Conservation (phyloP, 2,113 vertebrate species). For the Gnathonemus longibarbis region DNA sequence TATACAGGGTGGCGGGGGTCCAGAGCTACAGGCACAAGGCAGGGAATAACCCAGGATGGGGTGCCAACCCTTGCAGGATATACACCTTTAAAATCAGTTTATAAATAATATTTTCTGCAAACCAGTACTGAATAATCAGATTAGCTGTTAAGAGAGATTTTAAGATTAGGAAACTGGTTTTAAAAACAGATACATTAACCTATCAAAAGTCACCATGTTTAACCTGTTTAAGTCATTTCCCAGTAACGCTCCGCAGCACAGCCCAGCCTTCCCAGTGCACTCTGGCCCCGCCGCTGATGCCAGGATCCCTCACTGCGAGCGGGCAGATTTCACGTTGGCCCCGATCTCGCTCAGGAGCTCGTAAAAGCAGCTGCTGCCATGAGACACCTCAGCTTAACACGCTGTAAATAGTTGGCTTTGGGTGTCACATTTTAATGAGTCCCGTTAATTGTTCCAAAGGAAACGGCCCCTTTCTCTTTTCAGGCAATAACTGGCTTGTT, state of each 20-base stretch:
- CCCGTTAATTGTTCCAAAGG: background rate
- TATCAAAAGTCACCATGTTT: background rate
- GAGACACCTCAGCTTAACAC: background rate
- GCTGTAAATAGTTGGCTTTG: slow-evolving; percentile 7
- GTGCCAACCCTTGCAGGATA: background rate
- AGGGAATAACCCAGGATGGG: background rate
- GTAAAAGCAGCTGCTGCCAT: background rate
- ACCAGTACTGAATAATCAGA: background rate
- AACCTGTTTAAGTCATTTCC: background rate
- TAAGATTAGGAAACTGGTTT: background rate
- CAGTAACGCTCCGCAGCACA: background rate
- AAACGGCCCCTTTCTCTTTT: background rate
- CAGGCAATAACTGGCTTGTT: background rate
- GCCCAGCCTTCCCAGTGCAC: background rate
- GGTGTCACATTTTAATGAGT: background rate
- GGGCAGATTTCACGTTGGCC: background rate
- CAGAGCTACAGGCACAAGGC: background rate
- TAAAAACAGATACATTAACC: background rate
- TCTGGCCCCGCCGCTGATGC: background rate
- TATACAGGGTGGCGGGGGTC: background rate
- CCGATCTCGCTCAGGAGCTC: background rate
- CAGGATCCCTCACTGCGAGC: background rate
- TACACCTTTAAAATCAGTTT: background rate
- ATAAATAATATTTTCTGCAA: background rate
- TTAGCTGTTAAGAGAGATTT: background rate